Base-by-base conservation (phyloP, 2,888 invertebrate species). In the Chalcis sispes region DNA sequence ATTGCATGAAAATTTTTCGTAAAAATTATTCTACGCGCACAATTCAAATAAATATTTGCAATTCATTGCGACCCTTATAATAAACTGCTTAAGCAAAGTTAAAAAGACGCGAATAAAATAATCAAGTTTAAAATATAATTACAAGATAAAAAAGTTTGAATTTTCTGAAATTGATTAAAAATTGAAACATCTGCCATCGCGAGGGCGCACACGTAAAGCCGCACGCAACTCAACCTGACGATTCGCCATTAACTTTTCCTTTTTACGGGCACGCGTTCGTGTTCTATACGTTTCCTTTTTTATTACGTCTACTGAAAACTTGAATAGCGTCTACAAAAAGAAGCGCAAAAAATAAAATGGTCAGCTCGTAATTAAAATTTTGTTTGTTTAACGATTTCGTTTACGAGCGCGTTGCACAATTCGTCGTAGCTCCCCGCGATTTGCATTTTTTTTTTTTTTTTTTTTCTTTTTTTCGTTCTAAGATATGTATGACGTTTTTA, bases 151-250 rank as follows among this genome's bases (percentile, higher is more conserved):
- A 15, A n/a, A 18, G 25, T 32, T 42, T 27, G 54, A n/a, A 7
- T 32, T 48, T 65, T 61, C 54, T 56, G 15, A 66, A 76, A 76
- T 76, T 72, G 54, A 71, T 76, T 76, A 56, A 54, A 66, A 66
- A 66, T 76, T 61, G 62, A 61, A 72, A 76, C 71, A 76, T 62
- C 75, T 76, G 71, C 75, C 64, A 50, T 20, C 5, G 15, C n/a
- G n/a, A n/a, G n/a, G n/a, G n/a, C 32, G 65, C 42, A 52, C 65
- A 40, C 50, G 29, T 27, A 59, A 3, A 32, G 46, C 7, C 18
- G 46, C 61, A 54, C 46, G 42, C 66, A 61, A 59, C 46, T 10
- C 75, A 74, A 27, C 64, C 46, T 58, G 58, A 36, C 48, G 50
- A 0, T 25, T 62, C 18, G 56, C 18, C 32, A 36, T 72, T n/a